Evolutionary conservation across 1,140 invertebrate genomes (phyloP).

Genomic region (Forficula auricularia): DNA sequence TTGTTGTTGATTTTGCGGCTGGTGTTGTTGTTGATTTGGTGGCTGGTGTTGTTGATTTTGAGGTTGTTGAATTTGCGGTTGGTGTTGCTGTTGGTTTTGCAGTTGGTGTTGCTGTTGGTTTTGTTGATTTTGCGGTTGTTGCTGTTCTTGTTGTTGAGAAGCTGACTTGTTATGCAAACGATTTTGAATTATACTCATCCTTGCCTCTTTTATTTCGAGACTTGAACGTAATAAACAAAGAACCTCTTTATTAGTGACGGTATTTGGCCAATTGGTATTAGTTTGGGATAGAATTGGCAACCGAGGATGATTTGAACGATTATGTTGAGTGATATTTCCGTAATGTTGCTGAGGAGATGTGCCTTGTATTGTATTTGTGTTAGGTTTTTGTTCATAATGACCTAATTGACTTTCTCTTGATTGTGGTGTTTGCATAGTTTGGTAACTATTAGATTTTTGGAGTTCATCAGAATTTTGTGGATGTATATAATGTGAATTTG

Average conservation of each 20-base stretch:
- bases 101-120: slow-evolving; percentile 7
- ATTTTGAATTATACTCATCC: slow-evolving; percentile 29
- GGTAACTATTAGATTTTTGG: slow-evolving; percentile 12
- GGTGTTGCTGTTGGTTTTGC: slow-evolving; percentile 2
- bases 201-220: slow-evolving; percentile 43
- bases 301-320: slow-evolving; percentile 6
- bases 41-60: not conserved
- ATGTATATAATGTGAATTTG: too few relatives aligned
- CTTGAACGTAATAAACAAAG: slow-evolving; percentile 46
- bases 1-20: slow-evolving; percentile 21
- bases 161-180: slow-evolving; percentile 14
- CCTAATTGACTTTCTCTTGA: not conserved
- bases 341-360: slow-evolving; percentile 4
- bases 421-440: too few relatives aligned
- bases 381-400: not conserved
- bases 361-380: not conserved
- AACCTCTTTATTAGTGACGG: slow-evolving; percentile 42
- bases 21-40: not conserved
- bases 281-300: slow-evolving; percentile 2
- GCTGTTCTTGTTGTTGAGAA: slow-evolving; percentile 8
- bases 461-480: slow-evolving; percentile 12
- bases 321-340: slow-evolving; percentile 1
- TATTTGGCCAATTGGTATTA: slow-evolving; percentile 20
- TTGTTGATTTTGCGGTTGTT: slow-evolving; percentile 8
- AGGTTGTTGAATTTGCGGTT: slow-evolving; percentile 2